Conservation (phyloP, 1,140 invertebrate species). For the Hestina assimilis region DNA sequence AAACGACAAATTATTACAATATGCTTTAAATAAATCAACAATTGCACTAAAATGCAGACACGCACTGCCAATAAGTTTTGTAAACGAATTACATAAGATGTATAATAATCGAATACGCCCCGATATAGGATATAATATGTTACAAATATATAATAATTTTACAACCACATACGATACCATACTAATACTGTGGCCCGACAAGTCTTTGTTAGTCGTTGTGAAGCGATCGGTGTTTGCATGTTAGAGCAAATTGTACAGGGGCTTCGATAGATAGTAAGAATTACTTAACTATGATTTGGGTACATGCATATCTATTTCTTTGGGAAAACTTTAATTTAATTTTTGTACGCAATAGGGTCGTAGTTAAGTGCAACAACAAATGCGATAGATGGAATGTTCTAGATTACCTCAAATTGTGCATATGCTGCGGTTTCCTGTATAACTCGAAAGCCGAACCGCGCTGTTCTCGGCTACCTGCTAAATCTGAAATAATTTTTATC, state of each 20-base stretch:
- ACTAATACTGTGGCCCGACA: constrained; percentile 69
- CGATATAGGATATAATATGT: constrained; percentile 67
- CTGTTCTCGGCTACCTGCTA: constrained; percentile 92
- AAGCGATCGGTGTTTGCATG: constrained; percentile 80
- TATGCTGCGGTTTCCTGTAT: constrained; percentile 92
- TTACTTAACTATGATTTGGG: constrained; percentile 15
- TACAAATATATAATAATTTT: constrained; percentile 68
- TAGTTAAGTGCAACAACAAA: constrained; percentile 2
- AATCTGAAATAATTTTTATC: constrained; percentile 73
- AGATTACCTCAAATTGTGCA: constrained; percentile 87
- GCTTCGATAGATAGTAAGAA: constrained; percentile 28
- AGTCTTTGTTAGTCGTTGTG: constrained; percentile 78
- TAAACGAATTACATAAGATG: constrained; percentile 31
- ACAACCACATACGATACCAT: constrained; percentile 75
- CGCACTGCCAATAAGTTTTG: constrained; percentile 67
- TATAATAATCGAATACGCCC: constrained; percentile 44
- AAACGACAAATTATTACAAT: constrained; percentile 67
- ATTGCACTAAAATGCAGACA: constrained; percentile 80
- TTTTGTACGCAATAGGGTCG: no score
- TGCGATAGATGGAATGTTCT: constrained; percentile 2
- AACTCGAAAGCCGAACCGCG: constrained; percentile 96
- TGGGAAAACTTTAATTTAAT: no score
- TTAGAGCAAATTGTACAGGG: constrained; percentile 78
- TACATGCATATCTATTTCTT: constrained; percentile 50
- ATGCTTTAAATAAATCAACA: constrained; percentile 65